A percentile compares a stretch with the other conserved stretches of the same genome.
Conservation (phyloP, 2,888 invertebrate genomes). For the Lochmaea capreae region DNA sequence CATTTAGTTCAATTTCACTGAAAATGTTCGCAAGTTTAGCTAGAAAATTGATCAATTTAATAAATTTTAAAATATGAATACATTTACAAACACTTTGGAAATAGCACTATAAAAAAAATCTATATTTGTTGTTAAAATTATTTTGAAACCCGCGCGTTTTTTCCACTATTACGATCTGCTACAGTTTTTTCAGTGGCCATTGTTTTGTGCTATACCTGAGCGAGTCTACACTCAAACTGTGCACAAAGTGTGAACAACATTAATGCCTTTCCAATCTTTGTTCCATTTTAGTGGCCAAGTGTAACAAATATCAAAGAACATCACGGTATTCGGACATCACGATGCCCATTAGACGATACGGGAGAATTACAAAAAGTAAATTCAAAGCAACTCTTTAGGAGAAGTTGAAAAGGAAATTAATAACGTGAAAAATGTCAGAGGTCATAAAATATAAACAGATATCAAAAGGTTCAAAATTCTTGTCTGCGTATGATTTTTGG, state of each 20-base stretch:
- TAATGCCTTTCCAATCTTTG: slow-evolving; percentile 60
- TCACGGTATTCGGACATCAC: slow-evolving; percentile 22
- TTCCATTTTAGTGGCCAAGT: slow-evolving; percentile 64
- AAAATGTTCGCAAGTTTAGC: no score
- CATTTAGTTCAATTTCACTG: no score
- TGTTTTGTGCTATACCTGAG: slow-evolving; percentile 47
- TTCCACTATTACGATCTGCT: background rate
- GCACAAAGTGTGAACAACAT: slow-evolving; percentile 55
- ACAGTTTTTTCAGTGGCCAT: slow-evolving; percentile 24
- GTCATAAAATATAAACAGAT: no score
- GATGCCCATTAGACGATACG: slow-evolving; percentile 9
- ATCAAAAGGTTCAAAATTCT: no score
- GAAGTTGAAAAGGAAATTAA: no score
- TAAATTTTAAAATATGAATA: background rate
- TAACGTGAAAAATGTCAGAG: background rate
- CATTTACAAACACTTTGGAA: background rate
- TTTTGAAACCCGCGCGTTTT: slow-evolving; percentile 1
- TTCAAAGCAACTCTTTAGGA: background rate
- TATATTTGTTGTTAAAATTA: background rate
- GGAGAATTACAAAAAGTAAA: background rate
- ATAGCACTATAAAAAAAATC: background rate
- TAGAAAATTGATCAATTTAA: no score
- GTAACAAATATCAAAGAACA: slow-evolving; percentile 54
- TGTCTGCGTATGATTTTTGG: no score
- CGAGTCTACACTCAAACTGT: slow-evolving; percentile 50